Percentiles rank a stretch among this genome's conserved stretches.
phyloP scores from a whole-genome alignment of 2,113 vertebrate genomes.

The Otocyon megalotis region DNA sequence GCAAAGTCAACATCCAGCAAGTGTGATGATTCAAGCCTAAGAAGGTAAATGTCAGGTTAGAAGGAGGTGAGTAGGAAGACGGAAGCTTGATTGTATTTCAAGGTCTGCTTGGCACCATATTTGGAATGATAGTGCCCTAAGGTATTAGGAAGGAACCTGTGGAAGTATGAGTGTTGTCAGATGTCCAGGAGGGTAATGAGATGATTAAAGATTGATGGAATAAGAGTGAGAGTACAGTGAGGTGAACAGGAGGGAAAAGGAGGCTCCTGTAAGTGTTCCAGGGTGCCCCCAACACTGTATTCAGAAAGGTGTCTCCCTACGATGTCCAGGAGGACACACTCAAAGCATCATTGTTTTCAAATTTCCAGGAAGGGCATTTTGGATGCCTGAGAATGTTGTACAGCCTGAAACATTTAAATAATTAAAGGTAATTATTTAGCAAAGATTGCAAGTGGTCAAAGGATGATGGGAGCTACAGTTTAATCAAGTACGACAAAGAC shows the following conservation, averaged over 20 bases:
- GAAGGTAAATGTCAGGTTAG: not conserved
- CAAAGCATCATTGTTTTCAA: not conserved
- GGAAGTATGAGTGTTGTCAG: not conserved
- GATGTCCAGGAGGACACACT: not conserved
- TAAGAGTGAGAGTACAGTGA: not conserved
- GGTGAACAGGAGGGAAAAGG: not conserved
- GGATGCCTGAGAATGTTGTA: not conserved
- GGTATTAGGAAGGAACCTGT: not conserved
- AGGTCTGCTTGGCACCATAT: not conserved
- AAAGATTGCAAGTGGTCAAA: not conserved
- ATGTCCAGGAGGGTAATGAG: not conserved
- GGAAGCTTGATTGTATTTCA: not conserved
- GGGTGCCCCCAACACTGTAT: not conserved
- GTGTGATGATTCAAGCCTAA: not conserved
- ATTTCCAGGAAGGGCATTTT: not conserved
- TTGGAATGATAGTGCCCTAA: not conserved
- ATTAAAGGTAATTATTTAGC: not conserved
- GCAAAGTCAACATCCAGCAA: not conserved
- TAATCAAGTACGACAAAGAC: not conserved
- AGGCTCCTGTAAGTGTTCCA: not conserved
- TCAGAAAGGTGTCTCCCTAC: not conserved
- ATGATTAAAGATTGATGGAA: not conserved
- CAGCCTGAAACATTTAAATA: not conserved
- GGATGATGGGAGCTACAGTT: not conserved
- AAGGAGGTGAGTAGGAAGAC: not conserved